Base-by-base conservation (phyloP, 2,797 vertebrate species). In the Esox masquinongy region DNA sequence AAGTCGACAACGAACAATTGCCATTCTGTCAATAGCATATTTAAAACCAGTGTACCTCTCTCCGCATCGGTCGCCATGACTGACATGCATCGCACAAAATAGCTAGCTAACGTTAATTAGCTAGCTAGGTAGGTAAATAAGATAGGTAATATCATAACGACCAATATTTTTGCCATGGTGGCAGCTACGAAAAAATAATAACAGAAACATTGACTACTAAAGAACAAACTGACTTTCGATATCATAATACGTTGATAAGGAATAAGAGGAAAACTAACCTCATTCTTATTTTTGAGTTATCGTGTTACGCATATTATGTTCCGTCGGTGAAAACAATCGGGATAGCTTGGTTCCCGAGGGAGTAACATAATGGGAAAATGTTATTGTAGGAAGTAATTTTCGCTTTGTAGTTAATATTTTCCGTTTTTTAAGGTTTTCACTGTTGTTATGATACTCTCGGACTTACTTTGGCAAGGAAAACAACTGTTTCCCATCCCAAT, bases 191-290 rank as follows among this genome's bases (percentile, higher is more conserved):
- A 4, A 5, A n/a, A 22, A 8, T 39, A 2, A 19, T 68, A 22
- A 43, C 8, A 39, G 4, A 68, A 19, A 39, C 17, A 5, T 68
- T 43, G 11, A 39, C 9, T 29, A 34, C 19, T 22, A 16, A 31
- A 67, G 2, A 59, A 29, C 29, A 2, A 26, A 31, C 29, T 17
- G 5, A 16, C 1, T 31, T 16, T 19, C 7, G 1, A 29, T 34
- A 56, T 12, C 11, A 61, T 61, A 5, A 61, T 12, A 67, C 31
- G 64, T 17, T 3, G 31, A 67, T 29, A 36, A 31, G 64, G 16
- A 53, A 71, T 49, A 56, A 5, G 11, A 31, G 12, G 31, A 29
- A 53, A 53, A 71, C 70, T 14, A 29, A 71, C 70, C 49, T 71
- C 50, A 53, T 70, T 56, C 24, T 5, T 53, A 16, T 3, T 56